Evolutionary conservation across 2,888 invertebrate species (phyloP), one percentile per base, ranked within the genome.

Genomic region (Terebella lapidaria): DNA sequence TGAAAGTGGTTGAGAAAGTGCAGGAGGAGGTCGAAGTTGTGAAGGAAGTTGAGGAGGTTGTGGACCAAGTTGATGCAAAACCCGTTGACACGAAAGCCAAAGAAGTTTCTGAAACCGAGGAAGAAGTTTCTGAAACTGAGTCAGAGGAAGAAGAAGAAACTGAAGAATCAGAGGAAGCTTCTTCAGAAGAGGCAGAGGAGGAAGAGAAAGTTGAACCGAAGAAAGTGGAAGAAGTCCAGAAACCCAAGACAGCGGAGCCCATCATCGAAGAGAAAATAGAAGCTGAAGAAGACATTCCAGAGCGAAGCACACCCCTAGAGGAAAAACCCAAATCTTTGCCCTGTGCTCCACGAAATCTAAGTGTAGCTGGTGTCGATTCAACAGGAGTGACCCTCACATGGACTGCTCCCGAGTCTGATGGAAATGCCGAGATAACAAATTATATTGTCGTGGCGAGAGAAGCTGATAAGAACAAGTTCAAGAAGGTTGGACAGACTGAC

Each of bases 391-490:
- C 35, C 10, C 47, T 63, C 45, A 22, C 4, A 20, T 63, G 63
- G 63, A 29, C 46, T 18, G 49, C 57, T 5, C 59, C 63, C 15
- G 35, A 29, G 18, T 47, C 51, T 22, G 47, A 29, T 20, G 65
- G 60, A n/a, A 57, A 57, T 3, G 27, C 55, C 2, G 1, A 15
- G 5, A 47, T 62, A 4, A 54, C 10, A 10, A 35, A 42, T 3
- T 66, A 64, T 47, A 58, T 66, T 1, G 47, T 66, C 18, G 63
- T 64, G n/a, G 58, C 59, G 56, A 57, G 60, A 46, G 58, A 60
- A 29, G 52, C 35, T 22, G 63, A 61, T 22, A 58, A 64, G 47
- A 59, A 60, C 28, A 66, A 66, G 30, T 66, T 58, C 57, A 66
- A 66, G 54, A 64, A 66, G 28, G 57, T 64, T 18, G 63, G 52